Percentiles rank a stretch among this genome's conserved stretches.
These are phyloP conservation scores for Agrilus cyanescens DNA, from an alignment of 2,888 invertebrate species.

Conservation along the genomic window DNA sequence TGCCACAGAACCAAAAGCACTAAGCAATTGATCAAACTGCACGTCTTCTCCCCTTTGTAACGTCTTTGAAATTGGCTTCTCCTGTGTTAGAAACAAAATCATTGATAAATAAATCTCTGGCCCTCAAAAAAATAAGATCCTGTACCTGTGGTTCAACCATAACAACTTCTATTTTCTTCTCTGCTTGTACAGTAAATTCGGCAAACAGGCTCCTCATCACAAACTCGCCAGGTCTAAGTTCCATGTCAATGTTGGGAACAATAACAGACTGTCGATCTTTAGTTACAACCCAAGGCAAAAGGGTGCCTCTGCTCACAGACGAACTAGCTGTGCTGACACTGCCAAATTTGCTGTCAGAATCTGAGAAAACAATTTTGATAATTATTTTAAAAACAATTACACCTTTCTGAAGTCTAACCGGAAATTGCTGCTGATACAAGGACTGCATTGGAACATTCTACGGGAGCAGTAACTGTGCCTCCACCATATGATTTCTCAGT, in stretches of 20 bases:
- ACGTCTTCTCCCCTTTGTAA: conserved; percentile 92
- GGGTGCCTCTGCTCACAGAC: conserved; percentile 38
- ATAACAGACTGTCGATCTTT: conserved; percentile 46
- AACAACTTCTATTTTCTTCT: conserved; percentile 90
- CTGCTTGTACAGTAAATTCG: conserved; percentile 89
- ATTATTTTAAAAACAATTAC: not conserved
- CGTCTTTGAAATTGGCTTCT: conserved; percentile 89
- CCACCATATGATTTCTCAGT: conserved; percentile 26
- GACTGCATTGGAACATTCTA: conserved; percentile 9
- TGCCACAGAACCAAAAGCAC: conserved; percentile 86
- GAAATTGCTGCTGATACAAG: conserved; percentile 2
- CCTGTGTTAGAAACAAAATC: conserved; percentile 41
- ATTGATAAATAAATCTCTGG: not conserved
- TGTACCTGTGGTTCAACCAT: conserved; percentile 79
- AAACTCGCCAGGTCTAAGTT: conserved; percentile 83
- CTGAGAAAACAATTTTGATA: conserved; percentile 12
- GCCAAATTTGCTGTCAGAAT: conserved; percentile 17
- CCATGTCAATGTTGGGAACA: conserved; percentile 39
- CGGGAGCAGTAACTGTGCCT: conserved; percentile 25
- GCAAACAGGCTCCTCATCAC: conserved; percentile 91
- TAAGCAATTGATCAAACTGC: conserved; percentile 87
- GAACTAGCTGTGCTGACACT: conserved; percentile 10
- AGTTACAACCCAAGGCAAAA: conserved; percentile 76
- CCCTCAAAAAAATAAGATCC: conserved; percentile 5
- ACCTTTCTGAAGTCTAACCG: not conserved